Evolutionary conservation across 92 coral and sea anemone species (phyloP).

Genomic region (Umimayanthus kanabou): DNA sequence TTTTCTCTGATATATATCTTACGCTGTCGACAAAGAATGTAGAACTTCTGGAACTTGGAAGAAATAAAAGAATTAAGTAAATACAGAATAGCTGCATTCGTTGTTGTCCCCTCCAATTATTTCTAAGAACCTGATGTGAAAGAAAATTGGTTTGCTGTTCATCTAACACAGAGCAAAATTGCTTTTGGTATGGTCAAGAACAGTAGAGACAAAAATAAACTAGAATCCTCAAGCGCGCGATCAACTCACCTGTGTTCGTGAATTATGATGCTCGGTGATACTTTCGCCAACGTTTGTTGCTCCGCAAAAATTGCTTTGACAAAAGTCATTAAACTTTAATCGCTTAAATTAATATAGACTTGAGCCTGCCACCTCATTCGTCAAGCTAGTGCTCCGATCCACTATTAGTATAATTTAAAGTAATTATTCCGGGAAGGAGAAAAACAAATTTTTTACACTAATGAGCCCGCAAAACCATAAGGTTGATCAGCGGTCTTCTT

Average conservation of each 20-base stretch:
- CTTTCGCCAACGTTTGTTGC: not conserved
- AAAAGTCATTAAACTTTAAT: constrained; percentile 34
- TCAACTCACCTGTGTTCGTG: not conserved
- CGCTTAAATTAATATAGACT: not conserved
- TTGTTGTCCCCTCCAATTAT: too few species aligned
- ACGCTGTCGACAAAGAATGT: not conserved
- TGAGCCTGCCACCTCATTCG: not conserved
- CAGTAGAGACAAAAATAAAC: too few species aligned
- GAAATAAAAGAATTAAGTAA: not conserved
- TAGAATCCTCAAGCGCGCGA: too few species aligned
- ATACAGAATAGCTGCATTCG: too few species aligned
- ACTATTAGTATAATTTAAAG: not conserved
- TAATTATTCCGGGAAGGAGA: not conserved
- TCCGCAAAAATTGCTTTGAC: not conserved
- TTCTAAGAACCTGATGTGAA: too few species aligned
- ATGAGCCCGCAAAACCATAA: constrained; percentile 13
- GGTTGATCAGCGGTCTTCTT: not conserved
- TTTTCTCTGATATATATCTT: not conserved
- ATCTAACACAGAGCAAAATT: too few species aligned
- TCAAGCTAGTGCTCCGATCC: too few species aligned
- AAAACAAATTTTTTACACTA: not conserved
- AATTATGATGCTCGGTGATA: not conserved
- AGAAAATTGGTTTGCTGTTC: too few species aligned
- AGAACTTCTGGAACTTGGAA: not conserved
- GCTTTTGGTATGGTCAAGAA: too few species aligned